Evolutionary conservation across 2,113 vertebrate species (phyloP).

Genomic region (Formicarius rufipectus): DNA sequence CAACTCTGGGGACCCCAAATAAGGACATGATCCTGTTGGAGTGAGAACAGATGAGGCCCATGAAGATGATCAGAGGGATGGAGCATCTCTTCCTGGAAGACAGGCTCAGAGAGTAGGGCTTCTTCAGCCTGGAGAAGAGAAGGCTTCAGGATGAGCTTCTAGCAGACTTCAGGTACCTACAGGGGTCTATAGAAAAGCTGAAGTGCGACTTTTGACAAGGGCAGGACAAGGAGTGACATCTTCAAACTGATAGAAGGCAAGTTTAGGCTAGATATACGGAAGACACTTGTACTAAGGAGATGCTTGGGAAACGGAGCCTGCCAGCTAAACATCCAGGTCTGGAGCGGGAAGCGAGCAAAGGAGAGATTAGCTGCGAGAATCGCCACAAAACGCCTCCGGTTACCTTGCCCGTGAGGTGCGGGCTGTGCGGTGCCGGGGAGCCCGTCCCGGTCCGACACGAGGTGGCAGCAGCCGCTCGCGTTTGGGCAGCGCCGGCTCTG

Average conservation of each 20-base stretch:
- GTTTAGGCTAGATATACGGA: background rate
- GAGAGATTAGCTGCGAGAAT: rapidly evolving
- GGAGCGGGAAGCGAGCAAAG: background rate
- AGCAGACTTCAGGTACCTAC: background rate
- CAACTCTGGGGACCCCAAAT: background rate
- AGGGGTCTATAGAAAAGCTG: background rate
- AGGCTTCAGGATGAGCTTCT: background rate
- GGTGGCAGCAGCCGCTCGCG: background rate
- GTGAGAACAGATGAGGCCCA: background rate
- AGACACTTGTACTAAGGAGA: background rate
- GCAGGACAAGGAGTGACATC: background rate
- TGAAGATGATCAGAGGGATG: background rate
- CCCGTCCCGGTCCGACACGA: background rate
- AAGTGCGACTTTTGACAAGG: background rate
- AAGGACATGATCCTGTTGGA: background rate
- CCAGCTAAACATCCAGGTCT: rapidly evolving
- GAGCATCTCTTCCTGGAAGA: background rate
- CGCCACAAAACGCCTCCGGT: background rate
- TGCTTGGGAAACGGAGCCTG: rapidly evolving
- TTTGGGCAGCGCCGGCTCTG: background rate
- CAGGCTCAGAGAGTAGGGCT: background rate
- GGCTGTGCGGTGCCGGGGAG: too few species aligned
- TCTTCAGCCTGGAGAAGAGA: background rate
- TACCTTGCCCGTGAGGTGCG: too few species aligned
- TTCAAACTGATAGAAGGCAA: background rate